Evolutionary conservation across 1,140 invertebrate species (phyloP).

Genomic region (Drosophila pectinifera): DNA sequence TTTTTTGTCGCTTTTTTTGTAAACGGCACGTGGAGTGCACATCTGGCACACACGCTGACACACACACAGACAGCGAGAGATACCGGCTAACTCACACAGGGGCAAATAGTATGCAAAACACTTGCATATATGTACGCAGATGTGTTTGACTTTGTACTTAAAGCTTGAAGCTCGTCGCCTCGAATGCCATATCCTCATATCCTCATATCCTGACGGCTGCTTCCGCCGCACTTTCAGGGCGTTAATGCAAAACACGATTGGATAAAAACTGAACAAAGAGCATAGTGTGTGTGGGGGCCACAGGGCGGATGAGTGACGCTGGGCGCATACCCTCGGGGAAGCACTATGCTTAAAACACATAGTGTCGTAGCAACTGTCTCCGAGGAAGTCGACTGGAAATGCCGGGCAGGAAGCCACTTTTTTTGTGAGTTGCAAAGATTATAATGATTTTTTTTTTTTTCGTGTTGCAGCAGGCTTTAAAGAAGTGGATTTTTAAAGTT

Average conservation of each 20-base stretch:
- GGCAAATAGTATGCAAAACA: conserved; percentile 52
- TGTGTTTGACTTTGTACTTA: conserved; percentile 75
- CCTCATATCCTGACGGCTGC: conserved; percentile 71
- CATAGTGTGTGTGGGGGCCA: conserved; percentile 1
- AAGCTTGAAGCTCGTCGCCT: conserved; percentile 49
- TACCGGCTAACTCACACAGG: conserved; percentile 3
- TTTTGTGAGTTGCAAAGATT: conserved; percentile 13
- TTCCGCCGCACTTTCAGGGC: conserved; percentile 71
- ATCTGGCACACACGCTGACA: conserved; percentile 65
- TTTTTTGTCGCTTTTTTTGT: conserved; percentile 36
- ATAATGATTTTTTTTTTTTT: conserved; percentile 2
- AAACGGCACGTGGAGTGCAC: conserved; percentile 72
- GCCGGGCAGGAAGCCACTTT: conserved; percentile 30
- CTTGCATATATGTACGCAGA: conserved; percentile 16
- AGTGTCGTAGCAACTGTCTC: conserved; percentile 37
- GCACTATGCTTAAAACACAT: conserved; percentile 18
- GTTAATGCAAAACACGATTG: conserved; percentile 55
- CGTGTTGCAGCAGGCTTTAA: neutral
- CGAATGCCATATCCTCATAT: conserved; percentile 74
- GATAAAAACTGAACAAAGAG: conserved; percentile 47
- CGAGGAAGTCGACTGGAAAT: conserved; percentile 32
- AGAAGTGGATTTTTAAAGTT: neutral
- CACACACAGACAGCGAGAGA: conserved; percentile 30
- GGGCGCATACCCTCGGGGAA: conserved; percentile 11
- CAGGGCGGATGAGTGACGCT: conserved; percentile 32